Evolutionary conservation across 2,888 invertebrate genomes (phyloP).

Genomic region (Acanthosoma haemorrhoidale): DNA sequence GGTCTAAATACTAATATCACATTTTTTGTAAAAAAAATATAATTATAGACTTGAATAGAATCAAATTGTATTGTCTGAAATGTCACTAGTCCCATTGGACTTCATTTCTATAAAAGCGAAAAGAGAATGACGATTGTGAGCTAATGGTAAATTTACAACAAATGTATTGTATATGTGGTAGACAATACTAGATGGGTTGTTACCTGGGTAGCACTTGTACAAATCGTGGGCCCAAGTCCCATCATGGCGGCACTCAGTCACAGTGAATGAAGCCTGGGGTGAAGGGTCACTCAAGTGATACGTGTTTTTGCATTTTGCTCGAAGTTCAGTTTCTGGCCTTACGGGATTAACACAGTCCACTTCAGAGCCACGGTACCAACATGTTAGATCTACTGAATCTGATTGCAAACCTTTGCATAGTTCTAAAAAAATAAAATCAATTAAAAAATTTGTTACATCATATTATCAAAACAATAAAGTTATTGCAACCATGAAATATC

Average conservation of each 20-base stretch:
- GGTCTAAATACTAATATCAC: no score
- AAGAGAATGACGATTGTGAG: not conserved
- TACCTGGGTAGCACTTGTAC: conserved; percentile 40
- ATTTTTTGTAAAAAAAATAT: no score
- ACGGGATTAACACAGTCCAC: conserved; percentile 36
- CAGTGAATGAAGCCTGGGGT: conserved; percentile 21
- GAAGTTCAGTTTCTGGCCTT: conserved; percentile 33
- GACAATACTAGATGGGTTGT: not conserved
- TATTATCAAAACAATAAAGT: no score
- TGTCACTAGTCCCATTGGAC: not conserved
- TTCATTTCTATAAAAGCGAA: not conserved
- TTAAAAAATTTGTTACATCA: not conserved
- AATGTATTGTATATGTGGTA: not conserved
- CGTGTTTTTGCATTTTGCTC: not conserved
- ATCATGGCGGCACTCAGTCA: conserved; percentile 32
- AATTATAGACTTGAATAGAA: not conserved
- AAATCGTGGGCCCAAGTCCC: conserved; percentile 38
- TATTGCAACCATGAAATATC: no score
- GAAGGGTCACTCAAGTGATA: conserved; percentile 12
- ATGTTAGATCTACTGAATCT: conserved; percentile 35
- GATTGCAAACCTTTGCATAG: conserved; percentile 37
- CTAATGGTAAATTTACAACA: not conserved
- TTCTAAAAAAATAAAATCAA: conserved; percentile 32
- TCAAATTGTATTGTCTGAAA: not conserved
- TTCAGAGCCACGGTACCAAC: conserved; percentile 31